phyloP scores from a whole-genome alignment of 2,888 invertebrate species.

The Andrena fulva region DNA sequence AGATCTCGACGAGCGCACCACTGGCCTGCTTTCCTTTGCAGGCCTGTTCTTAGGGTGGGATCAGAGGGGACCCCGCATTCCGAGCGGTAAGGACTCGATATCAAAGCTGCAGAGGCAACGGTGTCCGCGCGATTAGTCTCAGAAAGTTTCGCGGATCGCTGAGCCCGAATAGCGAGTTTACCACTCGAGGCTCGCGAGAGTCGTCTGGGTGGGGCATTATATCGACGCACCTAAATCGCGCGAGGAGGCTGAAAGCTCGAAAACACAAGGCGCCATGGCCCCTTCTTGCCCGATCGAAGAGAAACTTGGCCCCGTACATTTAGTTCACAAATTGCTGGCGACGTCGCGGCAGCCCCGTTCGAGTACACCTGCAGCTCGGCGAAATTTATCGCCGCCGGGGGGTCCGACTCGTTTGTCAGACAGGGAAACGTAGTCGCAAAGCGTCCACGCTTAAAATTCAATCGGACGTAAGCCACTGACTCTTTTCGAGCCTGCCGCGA shows the following conservation, averaged over 20 bases:
- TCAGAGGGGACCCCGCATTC: slow-evolving; percentile 28
- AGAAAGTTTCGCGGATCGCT: slow-evolving; percentile 72
- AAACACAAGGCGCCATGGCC: slow-evolving; percentile 41
- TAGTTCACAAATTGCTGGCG: slow-evolving; percentile 66
- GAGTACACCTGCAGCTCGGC: slow-evolving; percentile 65
- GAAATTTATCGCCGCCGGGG: slow-evolving; percentile 60
- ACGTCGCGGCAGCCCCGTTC: slow-evolving; percentile 56
- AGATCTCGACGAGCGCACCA: slow-evolving; percentile 38
- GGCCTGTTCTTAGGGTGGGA: slow-evolving; percentile 22
- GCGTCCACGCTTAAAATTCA: slow-evolving; percentile 62
- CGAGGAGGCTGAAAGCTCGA: slow-evolving; percentile 40
- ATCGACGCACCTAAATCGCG: slow-evolving; percentile 54
- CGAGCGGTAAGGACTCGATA: slow-evolving; percentile 36
- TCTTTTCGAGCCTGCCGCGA: neutral
- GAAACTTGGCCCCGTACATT: slow-evolving; percentile 65
- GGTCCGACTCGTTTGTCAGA: slow-evolving; percentile 68
- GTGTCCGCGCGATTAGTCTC: slow-evolving; percentile 72
- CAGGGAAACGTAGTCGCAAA: slow-evolving; percentile 51
- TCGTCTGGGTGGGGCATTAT: slow-evolving; percentile 33
- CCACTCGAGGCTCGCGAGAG: slow-evolving; percentile 14
- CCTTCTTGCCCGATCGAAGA: slow-evolving; percentile 21
- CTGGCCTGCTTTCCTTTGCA: slow-evolving; percentile 17
- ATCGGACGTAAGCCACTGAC: slow-evolving; percentile 36
- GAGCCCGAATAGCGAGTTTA: slow-evolving; percentile 63
- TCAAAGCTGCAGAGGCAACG: slow-evolving; percentile 54